phyloP scores from a whole-genome alignment of 1,140 invertebrate genomes.

The Melipona quadrifasciata region DNA sequence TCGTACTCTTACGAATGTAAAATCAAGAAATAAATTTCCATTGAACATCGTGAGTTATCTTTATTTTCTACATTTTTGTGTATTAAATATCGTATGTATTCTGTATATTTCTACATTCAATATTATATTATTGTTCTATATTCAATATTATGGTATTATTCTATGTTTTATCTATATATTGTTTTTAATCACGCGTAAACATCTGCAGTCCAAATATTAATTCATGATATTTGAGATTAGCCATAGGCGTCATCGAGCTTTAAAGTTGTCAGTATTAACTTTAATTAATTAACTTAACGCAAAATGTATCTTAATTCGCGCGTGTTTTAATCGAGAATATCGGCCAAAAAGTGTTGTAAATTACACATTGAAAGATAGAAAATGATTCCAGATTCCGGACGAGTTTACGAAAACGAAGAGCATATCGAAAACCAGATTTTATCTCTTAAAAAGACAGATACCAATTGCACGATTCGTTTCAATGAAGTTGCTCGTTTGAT shows the following conservation, averaged over 20 bases:
- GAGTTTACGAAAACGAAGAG: not conserved
- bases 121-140: too few relatives aligned
- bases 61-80: not conserved
- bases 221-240: slow-evolving; percentile 9
- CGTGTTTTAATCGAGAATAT: not conserved
- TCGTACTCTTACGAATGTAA: not conserved
- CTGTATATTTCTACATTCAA: not conserved
- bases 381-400: not conserved
- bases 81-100: not conserved
- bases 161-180: too few relatives aligned
- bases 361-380: not conserved
- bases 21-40: not conserved
- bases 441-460: not conserved
- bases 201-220: not conserved
- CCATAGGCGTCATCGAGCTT: not conserved
- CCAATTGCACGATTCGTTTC: not conserved
- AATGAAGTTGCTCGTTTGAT: not conserved
- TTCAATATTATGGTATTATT: too few relatives aligned
- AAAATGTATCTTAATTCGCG: not conserved
- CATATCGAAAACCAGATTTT: not conserved
- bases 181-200: not conserved
- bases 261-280: not conserved
- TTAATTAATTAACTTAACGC: too few relatives aligned
- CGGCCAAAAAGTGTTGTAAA: too few relatives aligned
- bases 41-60: not conserved